Percentiles rank a stretch among this genome's conserved stretches.
phyloP scores from a whole-genome alignment of 2,797 vertebrate species.

The Holocentrus rufus region DNA sequence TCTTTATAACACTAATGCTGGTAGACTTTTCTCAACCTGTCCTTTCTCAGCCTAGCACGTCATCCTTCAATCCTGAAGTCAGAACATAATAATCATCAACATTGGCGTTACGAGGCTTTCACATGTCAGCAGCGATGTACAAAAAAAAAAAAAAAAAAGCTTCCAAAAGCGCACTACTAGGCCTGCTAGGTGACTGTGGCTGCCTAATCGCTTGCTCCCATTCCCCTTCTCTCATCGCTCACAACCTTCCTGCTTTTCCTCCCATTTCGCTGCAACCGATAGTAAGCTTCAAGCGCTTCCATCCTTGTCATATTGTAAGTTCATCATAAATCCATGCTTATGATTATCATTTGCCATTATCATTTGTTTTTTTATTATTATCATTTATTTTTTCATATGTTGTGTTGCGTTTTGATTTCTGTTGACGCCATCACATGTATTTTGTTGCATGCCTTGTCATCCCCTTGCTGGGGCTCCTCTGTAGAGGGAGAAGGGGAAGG shows the following conservation, averaged over 20 bases:
- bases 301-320: not conserved
- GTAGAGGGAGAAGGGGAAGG: constrained; percentile 89
- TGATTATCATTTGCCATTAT: not conserved
- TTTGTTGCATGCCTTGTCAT: constrained; percentile 73
- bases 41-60: no score
- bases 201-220: constrained; percentile 60
- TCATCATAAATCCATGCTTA: not conserved
- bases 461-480: constrained; percentile 68
- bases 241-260: constrained; percentile 11
- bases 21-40: no score
- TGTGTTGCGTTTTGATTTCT: constrained; percentile 68
- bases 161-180: not conserved
- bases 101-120: no score
- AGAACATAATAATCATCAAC: no score
- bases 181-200: constrained; percentile 19
- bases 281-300: not conserved
- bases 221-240: constrained; percentile 67
- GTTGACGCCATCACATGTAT: constrained; percentile 73
- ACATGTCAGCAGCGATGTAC: not conserved
- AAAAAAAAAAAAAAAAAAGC: not conserved
- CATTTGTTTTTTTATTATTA: constrained; percentile 42
- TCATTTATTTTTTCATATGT: constrained; percentile 48
- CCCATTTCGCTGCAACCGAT: not conserved
- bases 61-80: no score
- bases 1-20: no score